phyloP scores from a whole-genome alignment of 2,113 vertebrate genomes.

The Myiozetetes cayanensis region DNA sequence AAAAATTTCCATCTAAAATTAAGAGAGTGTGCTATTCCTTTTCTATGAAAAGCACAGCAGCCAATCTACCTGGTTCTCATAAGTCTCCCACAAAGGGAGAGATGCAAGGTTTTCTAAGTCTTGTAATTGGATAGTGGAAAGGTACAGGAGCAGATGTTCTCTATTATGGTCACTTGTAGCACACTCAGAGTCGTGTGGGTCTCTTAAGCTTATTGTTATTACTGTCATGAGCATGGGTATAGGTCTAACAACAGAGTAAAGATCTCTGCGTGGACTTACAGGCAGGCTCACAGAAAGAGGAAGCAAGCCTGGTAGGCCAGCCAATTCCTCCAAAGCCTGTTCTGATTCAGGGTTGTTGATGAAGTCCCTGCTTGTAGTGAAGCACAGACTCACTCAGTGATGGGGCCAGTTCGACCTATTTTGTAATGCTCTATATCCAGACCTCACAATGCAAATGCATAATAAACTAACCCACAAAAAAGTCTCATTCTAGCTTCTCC shows the following conservation, averaged over 20 bases:
- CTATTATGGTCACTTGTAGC: not conserved
- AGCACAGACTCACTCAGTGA: not conserved
- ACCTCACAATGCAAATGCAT: not conserved
- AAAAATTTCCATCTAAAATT: not conserved
- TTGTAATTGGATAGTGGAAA: not conserved
- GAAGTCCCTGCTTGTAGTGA: not conserved
- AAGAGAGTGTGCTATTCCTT: not conserved
- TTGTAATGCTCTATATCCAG: not conserved
- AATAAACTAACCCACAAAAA: not conserved
- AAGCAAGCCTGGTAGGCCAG: not conserved
- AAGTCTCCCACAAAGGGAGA: not conserved
- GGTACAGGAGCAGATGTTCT: not conserved
- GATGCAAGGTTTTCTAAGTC: not conserved
- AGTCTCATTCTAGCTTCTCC: not conserved
- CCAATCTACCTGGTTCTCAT: not conserved
- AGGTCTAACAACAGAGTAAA: not conserved
- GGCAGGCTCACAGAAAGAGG: not conserved
- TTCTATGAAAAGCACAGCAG: not conserved
- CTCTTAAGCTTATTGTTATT: not conserved
- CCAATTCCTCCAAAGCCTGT: not conserved
- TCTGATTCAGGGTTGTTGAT: not conserved
- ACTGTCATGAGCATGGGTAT: not conserved
- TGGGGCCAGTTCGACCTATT: not conserved
- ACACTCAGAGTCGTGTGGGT: not conserved
- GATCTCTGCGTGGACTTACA: not conserved